phyloP scores from a whole-genome alignment of 1,140 invertebrate genomes.

The Paramacrobiotus metropolitanus region DNA sequence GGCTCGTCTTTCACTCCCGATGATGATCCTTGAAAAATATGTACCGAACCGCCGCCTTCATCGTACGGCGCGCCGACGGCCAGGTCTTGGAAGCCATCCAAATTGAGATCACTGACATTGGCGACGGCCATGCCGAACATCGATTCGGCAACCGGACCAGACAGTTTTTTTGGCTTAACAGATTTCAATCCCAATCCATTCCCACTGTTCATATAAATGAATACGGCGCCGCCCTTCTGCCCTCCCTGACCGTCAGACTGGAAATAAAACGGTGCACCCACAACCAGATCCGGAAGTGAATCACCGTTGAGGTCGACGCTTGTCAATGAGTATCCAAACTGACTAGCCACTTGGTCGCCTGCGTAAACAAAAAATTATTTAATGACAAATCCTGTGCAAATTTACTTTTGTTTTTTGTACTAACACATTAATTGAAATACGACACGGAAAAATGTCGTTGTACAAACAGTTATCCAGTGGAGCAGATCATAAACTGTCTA shows the following conservation, averaged over 20 bases:
- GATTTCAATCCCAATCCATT: constrained; percentile 20
- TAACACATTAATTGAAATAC: too few relatives aligned
- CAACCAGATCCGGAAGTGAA: constrained; percentile 52
- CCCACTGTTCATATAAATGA: constrained; percentile 45
- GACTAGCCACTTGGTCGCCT: constrained; percentile 63
- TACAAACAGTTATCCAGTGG: too few relatives aligned
- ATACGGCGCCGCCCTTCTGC: constrained; percentile 55
- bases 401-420: too few relatives aligned
- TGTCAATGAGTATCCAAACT: constrained; percentile 63
- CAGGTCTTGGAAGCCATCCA: constrained; percentile 64
- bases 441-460: too few relatives aligned
- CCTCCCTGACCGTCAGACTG: constrained; percentile 29
- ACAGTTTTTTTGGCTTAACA: constrained; percentile 31
- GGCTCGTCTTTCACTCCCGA: constrained; percentile 44
- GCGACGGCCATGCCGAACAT: constrained; percentile 63
- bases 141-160: constrained; percentile 44
- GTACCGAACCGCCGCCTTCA: constrained; percentile 49
- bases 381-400: too few relatives aligned
- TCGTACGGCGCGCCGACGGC: constrained; percentile 80
- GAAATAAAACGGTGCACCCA: constrained; percentile 77
- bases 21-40: constrained; percentile 56
- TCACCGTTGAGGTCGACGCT: constrained; percentile 65
- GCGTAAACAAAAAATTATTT: not conserved
- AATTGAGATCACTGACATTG: constrained; percentile 66
- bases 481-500: too few relatives aligned